Evolutionary conservation across 2,888 invertebrate species (phyloP).

Genomic region (Lasius platythorax): DNA sequence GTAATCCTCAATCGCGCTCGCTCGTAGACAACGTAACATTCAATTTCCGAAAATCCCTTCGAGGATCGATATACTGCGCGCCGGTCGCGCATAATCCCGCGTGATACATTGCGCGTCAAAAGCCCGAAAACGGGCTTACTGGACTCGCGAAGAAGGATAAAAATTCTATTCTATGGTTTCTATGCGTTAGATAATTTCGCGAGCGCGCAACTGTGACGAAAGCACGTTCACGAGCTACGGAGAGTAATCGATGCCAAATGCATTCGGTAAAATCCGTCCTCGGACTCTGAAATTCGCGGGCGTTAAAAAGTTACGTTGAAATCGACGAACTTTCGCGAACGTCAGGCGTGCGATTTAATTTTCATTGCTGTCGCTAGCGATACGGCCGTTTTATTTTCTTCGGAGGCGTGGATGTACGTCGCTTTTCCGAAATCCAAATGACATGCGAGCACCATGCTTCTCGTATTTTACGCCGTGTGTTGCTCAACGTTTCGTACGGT

Average conservation of each 20-base stretch:
- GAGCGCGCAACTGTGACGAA: slow-evolving; percentile 29
- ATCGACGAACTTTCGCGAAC: not conserved
- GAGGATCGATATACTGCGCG: slow-evolving; percentile 66
- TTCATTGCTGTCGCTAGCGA: not conserved
- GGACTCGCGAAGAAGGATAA: not conserved
- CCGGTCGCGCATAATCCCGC: slow-evolving; percentile 5
- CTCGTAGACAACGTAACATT: slow-evolving; percentile 71
- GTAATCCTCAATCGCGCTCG: slow-evolving; percentile 73
- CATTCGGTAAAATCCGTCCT: not conserved
- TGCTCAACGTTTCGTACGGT: slow-evolving; percentile 6
- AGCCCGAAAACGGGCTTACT: not conserved
- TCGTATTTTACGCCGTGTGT: not conserved
- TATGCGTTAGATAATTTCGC: not conserved
- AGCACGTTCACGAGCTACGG: slow-evolving; percentile 54
- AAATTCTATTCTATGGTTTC: not conserved
- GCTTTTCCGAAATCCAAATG: slow-evolving; percentile 16
- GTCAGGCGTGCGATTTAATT: slow-evolving; percentile 17
- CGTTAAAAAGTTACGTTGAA: slow-evolving; percentile 5
- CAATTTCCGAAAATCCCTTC: slow-evolving; percentile 66
- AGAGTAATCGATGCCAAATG: not conserved
- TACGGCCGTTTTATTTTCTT: slow-evolving; percentile 6
- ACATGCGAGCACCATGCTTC: not conserved
- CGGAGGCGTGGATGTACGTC: not conserved
- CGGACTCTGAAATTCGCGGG: not conserved
- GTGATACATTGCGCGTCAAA: slow-evolving; percentile 39